phyloP scores from a whole-genome alignment of 2,113 vertebrate genomes.

The Artemisiospiza belli region DNA sequence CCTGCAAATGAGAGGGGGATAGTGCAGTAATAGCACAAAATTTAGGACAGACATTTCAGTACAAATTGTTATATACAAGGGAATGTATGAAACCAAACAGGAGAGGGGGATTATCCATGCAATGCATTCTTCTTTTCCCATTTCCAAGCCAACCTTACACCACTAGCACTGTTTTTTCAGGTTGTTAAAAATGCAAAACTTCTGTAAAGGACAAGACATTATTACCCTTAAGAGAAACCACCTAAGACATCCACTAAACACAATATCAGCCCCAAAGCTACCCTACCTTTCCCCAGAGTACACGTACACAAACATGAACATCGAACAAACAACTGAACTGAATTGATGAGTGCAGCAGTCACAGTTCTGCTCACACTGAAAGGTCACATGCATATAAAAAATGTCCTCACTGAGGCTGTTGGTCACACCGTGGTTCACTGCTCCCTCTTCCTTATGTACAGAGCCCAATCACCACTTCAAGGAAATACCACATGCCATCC shows the following conservation, averaged over 20 bases:
- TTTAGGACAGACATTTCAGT: background rate
- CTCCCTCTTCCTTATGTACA: background rate
- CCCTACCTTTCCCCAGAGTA: background rate
- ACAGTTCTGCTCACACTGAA: background rate
- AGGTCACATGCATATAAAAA: background rate
- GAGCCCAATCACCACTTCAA: background rate
- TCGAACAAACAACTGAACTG: background rate
- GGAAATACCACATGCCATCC: background rate
- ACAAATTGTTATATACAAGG: background rate
- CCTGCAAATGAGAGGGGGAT: background rate
- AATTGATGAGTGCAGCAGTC: background rate
- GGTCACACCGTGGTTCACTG: background rate
- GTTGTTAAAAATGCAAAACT: background rate
- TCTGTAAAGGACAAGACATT: background rate
- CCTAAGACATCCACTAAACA: background rate
- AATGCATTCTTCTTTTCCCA: background rate
- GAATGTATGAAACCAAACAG: background rate
- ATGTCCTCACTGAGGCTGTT: background rate
- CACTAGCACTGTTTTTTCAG: background rate
- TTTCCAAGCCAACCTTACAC: background rate
- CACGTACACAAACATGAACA: background rate
- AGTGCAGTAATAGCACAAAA: background rate
- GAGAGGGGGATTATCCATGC: background rate
- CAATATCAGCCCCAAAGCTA: background rate
- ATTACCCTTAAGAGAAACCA: background rate